Conservation (phyloP, 2,888 invertebrate genomes). For the Ditylenchus weischeri region DNA sequence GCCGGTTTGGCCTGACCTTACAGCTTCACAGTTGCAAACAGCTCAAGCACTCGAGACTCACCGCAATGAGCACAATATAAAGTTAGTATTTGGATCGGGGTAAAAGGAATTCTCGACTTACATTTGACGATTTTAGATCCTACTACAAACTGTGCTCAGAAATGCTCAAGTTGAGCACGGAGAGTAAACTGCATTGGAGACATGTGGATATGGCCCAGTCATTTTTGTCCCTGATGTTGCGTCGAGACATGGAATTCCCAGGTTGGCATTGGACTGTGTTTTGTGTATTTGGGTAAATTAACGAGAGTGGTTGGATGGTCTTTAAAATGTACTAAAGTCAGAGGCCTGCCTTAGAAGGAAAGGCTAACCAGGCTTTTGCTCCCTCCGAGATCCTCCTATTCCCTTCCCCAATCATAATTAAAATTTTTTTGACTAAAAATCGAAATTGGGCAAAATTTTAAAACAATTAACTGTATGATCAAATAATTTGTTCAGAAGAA, state of each 20-base stretch:
- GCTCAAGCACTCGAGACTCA: slow-evolving; percentile 15
- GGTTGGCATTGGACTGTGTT: no score
- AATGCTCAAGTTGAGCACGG: slow-evolving; percentile 34
- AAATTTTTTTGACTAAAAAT: background rate
- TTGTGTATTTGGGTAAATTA: no score
- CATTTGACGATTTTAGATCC: background rate
- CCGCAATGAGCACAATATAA: slow-evolving; percentile 28
- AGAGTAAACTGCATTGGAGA: slow-evolving; percentile 68
- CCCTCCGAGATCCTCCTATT: background rate
- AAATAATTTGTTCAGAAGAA: slow-evolving; percentile 60
- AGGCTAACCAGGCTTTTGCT: background rate
- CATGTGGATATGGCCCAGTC: slow-evolving; percentile 74
- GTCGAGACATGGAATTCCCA: slow-evolving; percentile 64
- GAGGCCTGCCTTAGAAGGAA: no score
- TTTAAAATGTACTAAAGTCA: no score
- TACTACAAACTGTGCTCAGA: slow-evolving; percentile 34
- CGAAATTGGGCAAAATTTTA: background rate
- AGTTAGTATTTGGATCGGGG: background rate
- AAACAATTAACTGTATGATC: background rate
- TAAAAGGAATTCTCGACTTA: background rate
- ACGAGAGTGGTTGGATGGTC: no score
- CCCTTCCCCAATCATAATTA: no score
- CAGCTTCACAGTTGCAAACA: slow-evolving; percentile 11
- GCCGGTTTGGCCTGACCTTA: slow-evolving; percentile 18
- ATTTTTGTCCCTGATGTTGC: slow-evolving; percentile 72